Base-by-base conservation (phyloP, 1,140 invertebrate species). In the Drosophila burlai region DNA sequence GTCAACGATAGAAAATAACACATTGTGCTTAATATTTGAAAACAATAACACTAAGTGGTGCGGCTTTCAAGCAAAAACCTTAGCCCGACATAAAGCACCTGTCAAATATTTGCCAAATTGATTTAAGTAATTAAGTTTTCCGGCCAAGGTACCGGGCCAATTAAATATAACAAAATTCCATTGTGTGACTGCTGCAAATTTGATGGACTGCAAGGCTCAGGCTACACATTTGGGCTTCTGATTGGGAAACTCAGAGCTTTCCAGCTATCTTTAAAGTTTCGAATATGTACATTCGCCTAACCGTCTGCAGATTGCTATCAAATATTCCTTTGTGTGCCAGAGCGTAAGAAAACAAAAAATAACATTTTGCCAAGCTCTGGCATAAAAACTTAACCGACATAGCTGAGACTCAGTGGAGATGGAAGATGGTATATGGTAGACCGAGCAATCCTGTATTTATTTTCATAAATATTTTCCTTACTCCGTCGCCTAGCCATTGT, bases 281-380 rank as follows among this genome's bases (percentile, higher is more conserved):
- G 42, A 49, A 55, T 74, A 49, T 40, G 46, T 63, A 52, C 65
- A 58, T 58, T 66, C 38, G 31, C 31, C 69, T 7, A 61, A 45
- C 71, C 50, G 71, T 79, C 65, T 54, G 74, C 65, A 68, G 81
- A 67, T 80, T 72, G 65, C 75, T 83, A 80, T 83, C 78, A 83
- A 83, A 64, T 64, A 67, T 80, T 64, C 50, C 4, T 57, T 57
- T 75, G 69, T 75, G 26, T 46, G 79, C 11, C 61, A 38, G 69
- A 76, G 73, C 65, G 68, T 59, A 69, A 83, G 69, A 68, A 66
- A 45, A 83, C 42, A 62, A 77, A 74, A 66, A 66, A 80, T 67
- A 52, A 68, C 69, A 71, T 75, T 78, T 82, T 63, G 62, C 38
- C 49, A 68, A 21, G 47, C n/a, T 60, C 67, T 31, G 36, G 40